Conservation (phyloP, 1,140 invertebrate genomes). For the Trichoplusia ni region DNA sequence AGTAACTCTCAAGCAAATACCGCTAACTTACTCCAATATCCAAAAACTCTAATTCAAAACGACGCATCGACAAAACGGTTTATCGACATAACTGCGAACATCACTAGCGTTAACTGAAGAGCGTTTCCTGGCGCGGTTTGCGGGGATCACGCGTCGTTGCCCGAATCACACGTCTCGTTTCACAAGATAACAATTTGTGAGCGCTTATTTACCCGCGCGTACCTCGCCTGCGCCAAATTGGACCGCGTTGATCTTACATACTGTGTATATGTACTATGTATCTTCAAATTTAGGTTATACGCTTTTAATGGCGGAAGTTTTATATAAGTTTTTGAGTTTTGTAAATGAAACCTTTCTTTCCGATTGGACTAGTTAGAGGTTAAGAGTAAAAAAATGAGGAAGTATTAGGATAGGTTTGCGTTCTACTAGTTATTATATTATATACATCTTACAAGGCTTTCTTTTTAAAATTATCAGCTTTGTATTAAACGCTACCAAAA, state of each 20-base stretch:
- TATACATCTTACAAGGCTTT: too few species aligned
- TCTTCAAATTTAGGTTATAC: slow-evolving; percentile 26
- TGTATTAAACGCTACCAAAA: too few species aligned
- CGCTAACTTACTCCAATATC: not conserved
- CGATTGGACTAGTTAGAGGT: too few species aligned
- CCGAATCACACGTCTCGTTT: slow-evolving; percentile 79
- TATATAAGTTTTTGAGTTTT: not conserved
- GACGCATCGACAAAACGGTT: not conserved
- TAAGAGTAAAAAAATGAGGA: too few species aligned
- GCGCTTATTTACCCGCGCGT: slow-evolving; percentile 69
- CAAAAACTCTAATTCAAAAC: not conserved
- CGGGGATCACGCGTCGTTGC: slow-evolving; percentile 75
- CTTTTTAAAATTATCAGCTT: too few species aligned
- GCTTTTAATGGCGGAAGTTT: slow-evolving; percentile 17
- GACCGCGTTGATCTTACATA: slow-evolving; percentile 37
- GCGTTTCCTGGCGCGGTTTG: slow-evolving; percentile 61
- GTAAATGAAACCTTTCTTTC: too few species aligned
- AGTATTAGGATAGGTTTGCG: too few species aligned
- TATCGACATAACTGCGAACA: slow-evolving; percentile 49
- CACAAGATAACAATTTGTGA: slow-evolving; percentile 80
- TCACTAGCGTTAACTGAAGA: slow-evolving; percentile 67
- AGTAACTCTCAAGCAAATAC: too few species aligned
- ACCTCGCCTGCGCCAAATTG: slow-evolving; percentile 68
- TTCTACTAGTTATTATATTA: too few species aligned
- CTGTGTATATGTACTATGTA: slow-evolving; percentile 20